These are phyloP conservation scores for Struthidea cinerea DNA, from an alignment of 2,113 vertebrate species.

Conservation along the genomic window DNA sequence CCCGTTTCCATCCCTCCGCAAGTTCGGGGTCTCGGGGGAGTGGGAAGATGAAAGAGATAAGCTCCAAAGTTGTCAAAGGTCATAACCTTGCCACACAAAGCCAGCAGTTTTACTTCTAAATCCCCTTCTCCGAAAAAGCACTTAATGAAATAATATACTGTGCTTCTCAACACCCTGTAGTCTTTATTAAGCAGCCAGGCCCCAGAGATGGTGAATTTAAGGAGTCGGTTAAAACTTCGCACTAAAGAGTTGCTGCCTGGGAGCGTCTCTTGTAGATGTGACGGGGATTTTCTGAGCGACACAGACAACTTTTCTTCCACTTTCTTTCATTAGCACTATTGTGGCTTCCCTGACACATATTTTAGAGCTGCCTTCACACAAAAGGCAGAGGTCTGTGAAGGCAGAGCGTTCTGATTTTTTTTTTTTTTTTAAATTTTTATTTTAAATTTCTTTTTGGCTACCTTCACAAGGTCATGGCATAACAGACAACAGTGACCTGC, in stretches of 20 bases:
- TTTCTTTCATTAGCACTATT: background rate
- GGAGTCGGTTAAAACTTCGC: constrained; percentile 56
- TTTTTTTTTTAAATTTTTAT: background rate
- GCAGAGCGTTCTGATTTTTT: background rate
- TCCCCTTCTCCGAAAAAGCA: constrained; percentile 83
- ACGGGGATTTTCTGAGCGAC: background rate
- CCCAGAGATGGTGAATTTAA: constrained; percentile 51
- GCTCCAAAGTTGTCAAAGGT: constrained; percentile 89
- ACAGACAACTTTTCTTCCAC: constrained; percentile 8
- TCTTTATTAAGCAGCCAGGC: constrained; percentile 63
- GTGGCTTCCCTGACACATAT: background rate
- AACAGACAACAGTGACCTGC: background rate
- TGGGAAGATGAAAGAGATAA: constrained; percentile 79
- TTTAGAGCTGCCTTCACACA: background rate
- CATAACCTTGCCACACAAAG: constrained; percentile 89
- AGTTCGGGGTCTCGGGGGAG: constrained; percentile 79
- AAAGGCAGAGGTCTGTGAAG: background rate
- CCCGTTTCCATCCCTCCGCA: constrained; percentile 71
- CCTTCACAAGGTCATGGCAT: background rate
- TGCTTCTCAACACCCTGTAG: constrained; percentile 69
- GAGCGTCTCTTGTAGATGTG: background rate
- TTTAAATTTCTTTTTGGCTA: background rate
- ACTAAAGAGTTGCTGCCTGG: constrained; percentile 5
- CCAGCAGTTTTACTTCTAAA: constrained; percentile 85
- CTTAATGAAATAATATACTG: constrained; percentile 97